Percentiles rank a stretch among this genome's conserved stretches.
phyloP scores from a whole-genome alignment of 2,113 vertebrate species.

The Plestiodon gilberti region DNA sequence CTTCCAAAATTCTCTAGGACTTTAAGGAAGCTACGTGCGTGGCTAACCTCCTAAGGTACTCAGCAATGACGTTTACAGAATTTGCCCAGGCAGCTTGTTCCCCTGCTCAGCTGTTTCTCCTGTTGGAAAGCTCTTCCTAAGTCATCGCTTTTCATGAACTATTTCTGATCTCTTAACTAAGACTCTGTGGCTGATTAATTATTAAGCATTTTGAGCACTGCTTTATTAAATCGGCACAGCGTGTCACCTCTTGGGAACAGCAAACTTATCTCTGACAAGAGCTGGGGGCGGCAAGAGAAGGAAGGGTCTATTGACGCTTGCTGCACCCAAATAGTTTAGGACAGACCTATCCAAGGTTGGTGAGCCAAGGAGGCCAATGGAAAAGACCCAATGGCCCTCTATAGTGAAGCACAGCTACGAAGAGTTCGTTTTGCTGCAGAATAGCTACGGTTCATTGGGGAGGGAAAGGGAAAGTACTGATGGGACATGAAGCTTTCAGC shows the following conservation, averaged over 20 bases:
- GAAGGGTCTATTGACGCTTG: neutral
- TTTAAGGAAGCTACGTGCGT: neutral
- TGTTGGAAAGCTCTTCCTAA: neutral
- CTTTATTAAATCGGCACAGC: conserved; percentile 6
- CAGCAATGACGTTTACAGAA: neutral
- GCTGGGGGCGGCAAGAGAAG: neutral
- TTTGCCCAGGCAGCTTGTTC: neutral
- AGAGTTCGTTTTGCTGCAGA: neutral
- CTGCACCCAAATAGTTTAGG: neutral
- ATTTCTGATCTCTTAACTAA: conserved; percentile 11
- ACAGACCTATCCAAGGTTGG: neutral
- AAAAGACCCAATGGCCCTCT: conserved; percentile 4
- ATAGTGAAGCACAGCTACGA: neutral
- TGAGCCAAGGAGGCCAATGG: neutral
- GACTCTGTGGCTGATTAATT: conserved; percentile 9
- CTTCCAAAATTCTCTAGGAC: neutral
- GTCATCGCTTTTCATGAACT: neutral
- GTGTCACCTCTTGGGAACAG: neutral
- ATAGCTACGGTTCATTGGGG: neutral
- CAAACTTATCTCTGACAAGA: neutral
- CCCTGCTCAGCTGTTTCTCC: neutral
- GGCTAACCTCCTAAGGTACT: neutral
- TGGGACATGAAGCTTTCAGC: neutral
- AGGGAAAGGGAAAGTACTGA: neutral
- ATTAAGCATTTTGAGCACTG: conserved; percentile 10